phyloP scores from a whole-genome alignment of 1,140 invertebrate genomes.

The Samia ricini region DNA sequence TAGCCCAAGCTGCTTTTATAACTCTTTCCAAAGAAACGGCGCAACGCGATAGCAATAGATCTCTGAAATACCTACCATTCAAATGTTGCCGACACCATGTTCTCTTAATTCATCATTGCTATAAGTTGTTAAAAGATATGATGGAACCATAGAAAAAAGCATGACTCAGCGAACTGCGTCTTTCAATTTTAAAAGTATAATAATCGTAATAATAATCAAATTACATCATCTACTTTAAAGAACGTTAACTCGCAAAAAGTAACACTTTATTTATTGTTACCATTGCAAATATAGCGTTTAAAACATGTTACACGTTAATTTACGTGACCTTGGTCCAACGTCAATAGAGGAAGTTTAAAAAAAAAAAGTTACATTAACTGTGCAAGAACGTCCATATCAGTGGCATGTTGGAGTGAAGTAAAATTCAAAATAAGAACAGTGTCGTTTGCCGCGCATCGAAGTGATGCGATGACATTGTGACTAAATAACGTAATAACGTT shows the following conservation, averaged over 20 bases:
- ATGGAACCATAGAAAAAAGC: background rate
- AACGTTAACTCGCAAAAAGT: background rate
- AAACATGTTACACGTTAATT: background rate
- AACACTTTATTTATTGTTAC: background rate
- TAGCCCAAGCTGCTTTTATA: no score
- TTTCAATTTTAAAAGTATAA: background rate
- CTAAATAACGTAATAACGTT: background rate
- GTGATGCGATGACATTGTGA: background rate
- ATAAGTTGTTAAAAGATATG: background rate
- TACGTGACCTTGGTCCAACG: background rate
- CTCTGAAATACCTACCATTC: no score
- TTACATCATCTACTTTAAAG: conserved; percentile 1
- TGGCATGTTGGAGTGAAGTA: background rate
- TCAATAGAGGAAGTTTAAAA: background rate
- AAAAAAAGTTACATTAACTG: background rate
- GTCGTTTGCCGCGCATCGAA: background rate
- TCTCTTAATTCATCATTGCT: no score
- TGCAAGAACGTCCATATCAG: background rate
- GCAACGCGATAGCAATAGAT: no score
- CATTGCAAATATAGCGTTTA: background rate
- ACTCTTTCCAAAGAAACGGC: no score
- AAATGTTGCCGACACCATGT: no score
- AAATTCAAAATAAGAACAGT: background rate
- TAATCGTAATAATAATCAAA: background rate
- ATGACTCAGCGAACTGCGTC: background rate